A percentile compares a stretch with the other conserved stretches of the same genome.
Conservation (phyloP, 2,113 vertebrate genomes). For the Sylvia atricapilla region DNA sequence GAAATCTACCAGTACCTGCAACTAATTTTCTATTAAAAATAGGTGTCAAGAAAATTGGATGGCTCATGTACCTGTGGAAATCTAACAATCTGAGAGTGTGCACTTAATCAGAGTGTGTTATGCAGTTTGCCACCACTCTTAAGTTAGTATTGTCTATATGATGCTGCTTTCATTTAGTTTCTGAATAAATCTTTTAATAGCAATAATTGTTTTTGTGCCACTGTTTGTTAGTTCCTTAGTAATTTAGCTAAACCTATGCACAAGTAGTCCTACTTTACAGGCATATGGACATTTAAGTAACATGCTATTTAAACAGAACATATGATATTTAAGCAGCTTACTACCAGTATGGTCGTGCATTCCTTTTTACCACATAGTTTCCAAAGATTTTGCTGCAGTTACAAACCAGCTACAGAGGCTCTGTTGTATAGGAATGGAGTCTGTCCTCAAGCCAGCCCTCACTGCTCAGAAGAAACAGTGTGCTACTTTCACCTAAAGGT, state of each 20-base stretch:
- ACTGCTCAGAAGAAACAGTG: neutral
- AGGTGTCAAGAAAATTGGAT: neutral
- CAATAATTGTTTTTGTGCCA: neutral
- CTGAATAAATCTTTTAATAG: neutral
- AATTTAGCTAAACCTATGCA: neutral
- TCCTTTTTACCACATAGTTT: neutral
- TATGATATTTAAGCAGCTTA: neutral
- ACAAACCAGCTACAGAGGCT: neutral
- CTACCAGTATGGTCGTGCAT: neutral
- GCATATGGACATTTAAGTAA: neutral
- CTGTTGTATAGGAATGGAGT: neutral
- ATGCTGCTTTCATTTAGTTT: neutral
- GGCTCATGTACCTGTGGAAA: neutral
- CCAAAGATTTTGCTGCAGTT: neutral
- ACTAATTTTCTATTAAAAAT: neutral
- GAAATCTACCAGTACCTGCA: neutral
- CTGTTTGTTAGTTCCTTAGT: neutral
- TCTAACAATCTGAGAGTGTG: neutral
- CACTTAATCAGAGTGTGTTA: neutral
- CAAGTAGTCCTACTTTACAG: neutral
- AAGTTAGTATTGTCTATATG: neutral
- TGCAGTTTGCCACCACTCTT: neutral
- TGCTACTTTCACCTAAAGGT: neutral
- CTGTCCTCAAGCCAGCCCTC: neutral
- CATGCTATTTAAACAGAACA: rapidly evolving